Percentiles rank a stretch among this genome's conserved stretches.
These are phyloP conservation scores for Nemapogon koenigi DNA, from an alignment of 2,888 invertebrate genomes.

Conservation along the genomic window DNA sequence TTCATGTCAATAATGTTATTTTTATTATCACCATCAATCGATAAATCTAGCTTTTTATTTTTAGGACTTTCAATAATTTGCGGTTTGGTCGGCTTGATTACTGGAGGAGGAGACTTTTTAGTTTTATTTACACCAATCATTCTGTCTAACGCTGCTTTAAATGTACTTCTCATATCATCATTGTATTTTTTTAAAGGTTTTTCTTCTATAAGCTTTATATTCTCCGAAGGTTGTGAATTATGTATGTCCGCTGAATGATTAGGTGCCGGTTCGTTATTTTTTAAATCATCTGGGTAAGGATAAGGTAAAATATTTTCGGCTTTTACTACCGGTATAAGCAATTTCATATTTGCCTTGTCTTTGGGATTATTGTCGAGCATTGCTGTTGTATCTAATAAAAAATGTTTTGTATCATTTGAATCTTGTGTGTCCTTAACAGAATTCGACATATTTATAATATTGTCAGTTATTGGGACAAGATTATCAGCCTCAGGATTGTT, in stretches of 20 bases:
- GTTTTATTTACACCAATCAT: constrained; percentile 31
- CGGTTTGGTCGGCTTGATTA: no score
- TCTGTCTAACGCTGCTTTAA: constrained; percentile 44
- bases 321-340: constrained; percentile 30
- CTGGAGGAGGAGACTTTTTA: constrained; percentile 21
- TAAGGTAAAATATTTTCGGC: constrained; percentile 38
- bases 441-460: no score
- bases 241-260: not conserved
- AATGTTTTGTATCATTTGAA: constrained; percentile 4
- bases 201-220: constrained; percentile 22
- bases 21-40: no score
- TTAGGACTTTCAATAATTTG: no score
- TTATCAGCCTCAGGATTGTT: no score
- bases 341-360: constrained; percentile 11
- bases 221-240: not conserved
- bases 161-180: constrained; percentile 40
- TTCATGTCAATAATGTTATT: no score
- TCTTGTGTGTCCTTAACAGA: no score
- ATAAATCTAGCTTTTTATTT: no score
- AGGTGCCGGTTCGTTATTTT: constrained; percentile 19
- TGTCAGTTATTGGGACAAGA: no score
- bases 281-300: constrained; percentile 33
- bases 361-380: constrained; percentile 16
- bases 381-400: not conserved
- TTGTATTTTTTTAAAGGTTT: constrained; percentile 42